Evolutionary conservation across 2,113 vertebrate species (phyloP).

Genomic region (Aldabrachelys gigantea): DNA sequence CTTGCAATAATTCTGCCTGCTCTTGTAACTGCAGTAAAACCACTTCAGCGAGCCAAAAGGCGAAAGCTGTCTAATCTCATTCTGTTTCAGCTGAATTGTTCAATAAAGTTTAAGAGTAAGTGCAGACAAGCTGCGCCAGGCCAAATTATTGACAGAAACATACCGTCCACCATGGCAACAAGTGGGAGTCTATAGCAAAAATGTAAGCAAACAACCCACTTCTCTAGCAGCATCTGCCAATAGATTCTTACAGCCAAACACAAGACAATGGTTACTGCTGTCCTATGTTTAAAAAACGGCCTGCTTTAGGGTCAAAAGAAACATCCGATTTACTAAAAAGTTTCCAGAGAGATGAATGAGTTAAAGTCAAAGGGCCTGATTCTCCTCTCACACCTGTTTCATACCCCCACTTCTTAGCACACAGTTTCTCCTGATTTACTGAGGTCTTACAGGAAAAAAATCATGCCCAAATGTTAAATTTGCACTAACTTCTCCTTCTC

Average conservation of each 20-base stretch:
- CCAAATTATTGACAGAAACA: slow-evolving; percentile 86
- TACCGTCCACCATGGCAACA: slow-evolving; percentile 83
- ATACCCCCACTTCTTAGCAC: not conserved
- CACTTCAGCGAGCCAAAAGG: slow-evolving; percentile 75
- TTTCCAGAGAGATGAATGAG: not conserved
- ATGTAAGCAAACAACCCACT: slow-evolving; percentile 81
- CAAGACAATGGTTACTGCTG: slow-evolving; percentile 47
- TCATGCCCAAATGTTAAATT: not conserved
- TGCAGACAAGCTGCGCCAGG: slow-evolving; percentile 70
- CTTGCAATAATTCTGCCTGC: slow-evolving; percentile 51
- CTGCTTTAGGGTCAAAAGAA: slow-evolving; percentile 51
- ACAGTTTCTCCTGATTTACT: not conserved
- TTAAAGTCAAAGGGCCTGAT: not conserved
- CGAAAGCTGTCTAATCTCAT: slow-evolving; percentile 77
- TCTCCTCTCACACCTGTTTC: not conserved
- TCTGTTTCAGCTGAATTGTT: slow-evolving; percentile 72
- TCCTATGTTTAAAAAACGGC: slow-evolving; percentile 48
- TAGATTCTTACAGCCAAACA: slow-evolving; percentile 72
- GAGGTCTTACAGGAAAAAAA: not conserved
- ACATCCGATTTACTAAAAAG: slow-evolving; percentile 46
- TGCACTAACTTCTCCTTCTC: slow-evolving; percentile 34
- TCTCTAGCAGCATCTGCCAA: slow-evolving; percentile 76
- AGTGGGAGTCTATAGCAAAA: slow-evolving; percentile 78
- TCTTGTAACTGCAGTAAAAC: slow-evolving; percentile 67
- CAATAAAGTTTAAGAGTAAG: slow-evolving; percentile 80